Evolutionary conservation across 2,888 invertebrate genomes (phyloP), one percentile per base, ranked within the genome.

Genomic region (Calephelis perditalis): DNA sequence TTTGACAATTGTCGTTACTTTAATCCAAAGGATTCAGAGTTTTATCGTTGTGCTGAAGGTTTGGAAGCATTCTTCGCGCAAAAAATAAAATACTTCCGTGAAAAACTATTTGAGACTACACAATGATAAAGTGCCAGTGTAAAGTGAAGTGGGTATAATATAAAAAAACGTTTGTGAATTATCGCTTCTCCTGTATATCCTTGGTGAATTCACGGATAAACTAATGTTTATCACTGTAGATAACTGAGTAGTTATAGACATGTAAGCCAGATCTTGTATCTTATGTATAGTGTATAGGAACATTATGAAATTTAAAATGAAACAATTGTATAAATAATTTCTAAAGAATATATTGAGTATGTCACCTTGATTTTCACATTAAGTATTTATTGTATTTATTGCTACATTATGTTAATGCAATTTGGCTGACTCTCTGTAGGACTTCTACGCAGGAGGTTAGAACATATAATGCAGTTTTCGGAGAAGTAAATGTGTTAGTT

Each of bases 1-100:
- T 99, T 99, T 87, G 98, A 99, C 91, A 99, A 99, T 89, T 99
- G 99, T 92, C 95, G 99, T 69, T 97, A 97, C 81, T 99, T 98
- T 90, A 99, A 99, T 89, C 97, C 98, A 63, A 96, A 96, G 78
- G 98, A 98, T 82, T 97, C 98, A 15, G 96, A 97, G 65, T 98
- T 98, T 89, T 98, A 96, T 90, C 96, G 98, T 77, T 98, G 98
- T 91, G 99, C 99, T 35, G 98, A 98, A 82, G 95, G 96, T 60
- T 92, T 99, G 67, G 99, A 99, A 91, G 96, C 96, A 64, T 98
- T 96, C 86, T 99, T 99, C 92, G 97, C 97, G 81, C 96, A 96
- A 89, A 97, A 97, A 92, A 96, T 98, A 69, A 96, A 96, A 90
- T 94, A 93, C 84, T 93, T 97, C 81, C 93, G 97, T 74, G 96